Evolutionary conservation across 2,888 invertebrate genomes (phyloP).

Genomic region (Napeogenes inachia): DNA sequence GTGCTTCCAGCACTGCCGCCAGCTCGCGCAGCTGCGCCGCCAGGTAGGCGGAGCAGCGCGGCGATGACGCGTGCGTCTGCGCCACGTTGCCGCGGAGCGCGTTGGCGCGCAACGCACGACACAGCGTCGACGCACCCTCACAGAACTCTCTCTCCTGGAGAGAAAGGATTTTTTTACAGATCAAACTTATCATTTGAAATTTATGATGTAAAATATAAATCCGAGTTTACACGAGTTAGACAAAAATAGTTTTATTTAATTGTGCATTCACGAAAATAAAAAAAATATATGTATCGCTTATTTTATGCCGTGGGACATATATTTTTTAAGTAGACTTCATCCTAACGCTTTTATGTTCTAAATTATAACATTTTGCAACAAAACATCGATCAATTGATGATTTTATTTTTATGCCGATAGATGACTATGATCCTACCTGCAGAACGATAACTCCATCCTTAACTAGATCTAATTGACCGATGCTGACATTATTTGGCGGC

Average conservation of each 20-base stretch:
- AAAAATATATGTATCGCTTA: no score
- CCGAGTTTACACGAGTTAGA: no score
- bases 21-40: slow-evolving; percentile 77
- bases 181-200: no score
- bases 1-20: slow-evolving; percentile 56
- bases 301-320: no score
- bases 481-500: slow-evolving; percentile 52
- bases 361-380: no score
- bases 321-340: no score
- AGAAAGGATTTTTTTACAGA: no score
- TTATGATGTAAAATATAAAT: no score
- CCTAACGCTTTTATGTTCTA: no score
- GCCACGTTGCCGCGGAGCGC: slow-evolving; percentile 85
- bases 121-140: slow-evolving; percentile 86
- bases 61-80: slow-evolving; percentile 87
- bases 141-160: slow-evolving; percentile 87
- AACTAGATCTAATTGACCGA: slow-evolving; percentile 63
- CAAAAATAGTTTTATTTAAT: no score
- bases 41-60: slow-evolving; percentile 87
- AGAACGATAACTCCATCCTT: slow-evolving; percentile 66
- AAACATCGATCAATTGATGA: no score
- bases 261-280: no score
- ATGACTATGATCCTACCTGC: slow-evolving; percentile 48
- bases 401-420: not conserved
- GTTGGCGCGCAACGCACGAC: slow-evolving; percentile 80